phyloP scores from a whole-genome alignment of 2,888 invertebrate species.

The Tethea ocularis region DNA sequence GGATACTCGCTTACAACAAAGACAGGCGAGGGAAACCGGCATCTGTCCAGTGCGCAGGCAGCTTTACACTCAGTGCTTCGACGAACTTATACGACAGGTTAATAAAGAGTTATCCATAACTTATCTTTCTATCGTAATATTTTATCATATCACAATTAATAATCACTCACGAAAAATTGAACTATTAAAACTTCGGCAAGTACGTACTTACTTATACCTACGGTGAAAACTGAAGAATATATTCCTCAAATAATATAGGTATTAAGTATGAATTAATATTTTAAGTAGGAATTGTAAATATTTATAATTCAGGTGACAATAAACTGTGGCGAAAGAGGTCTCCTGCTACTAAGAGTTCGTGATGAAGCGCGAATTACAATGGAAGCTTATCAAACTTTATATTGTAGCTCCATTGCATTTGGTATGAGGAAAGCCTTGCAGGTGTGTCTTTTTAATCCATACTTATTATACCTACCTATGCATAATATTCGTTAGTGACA shows the following conservation, averaged over 20 bases:
- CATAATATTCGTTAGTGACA: too few relatives aligned
- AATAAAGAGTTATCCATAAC: neutral
- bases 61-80: slow-evolving; percentile 97
- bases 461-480: too few relatives aligned
- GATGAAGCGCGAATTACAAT: slow-evolving; percentile 99
- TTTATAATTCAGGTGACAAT: slow-evolving; percentile 97
- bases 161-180: too few relatives aligned
- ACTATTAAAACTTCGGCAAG: too few relatives aligned
- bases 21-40: slow-evolving; percentile 98
- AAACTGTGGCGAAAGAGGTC: slow-evolving; percentile 97
- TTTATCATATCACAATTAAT: too few relatives aligned
- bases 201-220: too few relatives aligned
- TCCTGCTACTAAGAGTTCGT: slow-evolving; percentile 94
- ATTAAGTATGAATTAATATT: too few relatives aligned
- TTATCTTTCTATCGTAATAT: too few relatives aligned
- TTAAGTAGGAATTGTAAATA: too few relatives aligned
- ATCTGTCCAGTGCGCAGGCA: slow-evolving; percentile 97
- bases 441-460: slow-evolving; percentile 61
- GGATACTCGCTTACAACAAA: slow-evolving; percentile 93
- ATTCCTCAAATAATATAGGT: too few relatives aligned
- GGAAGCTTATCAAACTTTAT: slow-evolving; percentile 97
- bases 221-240: too few relatives aligned
- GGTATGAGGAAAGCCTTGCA: slow-evolving; percentile 99
- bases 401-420: slow-evolving; percentile 98
- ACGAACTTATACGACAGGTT: slow-evolving; percentile 83